Evolutionary conservation across 2,113 vertebrate species (phyloP), one percentile per base, ranked within the genome.

Genomic region (Phyllopteryx taeniolatus): DNA sequence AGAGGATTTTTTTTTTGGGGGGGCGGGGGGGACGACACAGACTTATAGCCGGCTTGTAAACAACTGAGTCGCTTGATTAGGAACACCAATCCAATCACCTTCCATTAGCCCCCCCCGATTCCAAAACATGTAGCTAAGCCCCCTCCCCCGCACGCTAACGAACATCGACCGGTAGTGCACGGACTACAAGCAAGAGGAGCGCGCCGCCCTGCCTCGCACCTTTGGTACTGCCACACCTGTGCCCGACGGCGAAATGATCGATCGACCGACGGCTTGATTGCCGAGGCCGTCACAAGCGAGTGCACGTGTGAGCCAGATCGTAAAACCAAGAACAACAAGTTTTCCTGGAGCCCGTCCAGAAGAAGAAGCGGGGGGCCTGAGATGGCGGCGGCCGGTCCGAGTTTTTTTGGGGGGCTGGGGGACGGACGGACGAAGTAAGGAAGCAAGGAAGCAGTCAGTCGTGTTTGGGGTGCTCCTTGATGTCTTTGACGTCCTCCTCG

Each of bases 401-500:
- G 90, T 39, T 39, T 39, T 39, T 92, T 54, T 8, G 51, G 81
- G 89, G 92, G 92, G 94, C 17, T 13, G 49, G 12, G 31, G 11
- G 56, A 13, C 8, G 31, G 31, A 17, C 14, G 7, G 15, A 35
- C 6, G 59, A 35, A 5, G 83, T 91, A 92, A 89, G 91, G 20
- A 12, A 59, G 12, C 2, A 27, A 14, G 8, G 27, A 60, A 33
- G 31, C 0, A 92, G 93, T 98, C 95, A 99, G 85, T 99, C 97
- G 88, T 96, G 96, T 90, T 98, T 99, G 90, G 93, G 93, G 88
- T 98, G 98, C 93, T 99, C 98, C 92, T 97, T 98, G 91, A 95
- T 92, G 92, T 99, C 98, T 92, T 97, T 98, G 91, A 95, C 92
- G 92, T 99, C 97, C 91, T 99, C 98, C 87, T 99, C 97, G 82